Evolutionary conservation across 2,888 invertebrate species (phyloP).

Genomic region (Ceriagrion tenellum): DNA sequence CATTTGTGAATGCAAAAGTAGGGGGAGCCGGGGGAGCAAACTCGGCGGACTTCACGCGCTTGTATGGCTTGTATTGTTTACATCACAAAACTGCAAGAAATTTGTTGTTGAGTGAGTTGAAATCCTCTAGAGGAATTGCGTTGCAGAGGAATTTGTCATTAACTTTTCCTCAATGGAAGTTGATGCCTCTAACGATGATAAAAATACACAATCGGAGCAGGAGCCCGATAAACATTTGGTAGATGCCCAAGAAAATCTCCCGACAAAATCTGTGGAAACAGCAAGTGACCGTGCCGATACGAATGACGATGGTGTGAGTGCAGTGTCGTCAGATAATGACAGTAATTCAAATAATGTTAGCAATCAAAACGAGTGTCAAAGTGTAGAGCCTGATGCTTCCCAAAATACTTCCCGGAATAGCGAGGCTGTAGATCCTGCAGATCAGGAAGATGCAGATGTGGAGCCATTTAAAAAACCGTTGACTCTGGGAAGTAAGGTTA

Average conservation of each 20-base stretch:
- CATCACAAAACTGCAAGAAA: background rate
- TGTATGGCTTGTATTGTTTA: background rate
- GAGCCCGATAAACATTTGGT: background rate
- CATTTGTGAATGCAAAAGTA: too few relatives aligned
- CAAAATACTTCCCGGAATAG: background rate
- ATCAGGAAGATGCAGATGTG: background rate
- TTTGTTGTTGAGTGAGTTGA: background rate
- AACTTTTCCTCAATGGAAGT: background rate
- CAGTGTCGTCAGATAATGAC: background rate
- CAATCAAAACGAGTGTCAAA: background rate
- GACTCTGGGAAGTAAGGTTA: background rate
- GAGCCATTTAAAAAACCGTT: slow-evolving; percentile 46
- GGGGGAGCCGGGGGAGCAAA: too few relatives aligned
- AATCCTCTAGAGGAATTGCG: background rate
- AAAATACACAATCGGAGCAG: background rate
- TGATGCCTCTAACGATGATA: background rate
- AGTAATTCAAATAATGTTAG: background rate
- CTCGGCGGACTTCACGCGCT: background rate
- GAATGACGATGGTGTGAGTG: background rate
- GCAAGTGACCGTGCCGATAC: background rate
- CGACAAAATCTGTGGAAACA: background rate
- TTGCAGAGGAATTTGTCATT: background rate
- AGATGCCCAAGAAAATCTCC: background rate
- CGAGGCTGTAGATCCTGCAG: background rate
- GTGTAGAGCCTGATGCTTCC: background rate